Evolutionary conservation across 2,113 vertebrate species (phyloP), one percentile per base, ranked within the genome.

Genomic region (Solea solea): DNA sequence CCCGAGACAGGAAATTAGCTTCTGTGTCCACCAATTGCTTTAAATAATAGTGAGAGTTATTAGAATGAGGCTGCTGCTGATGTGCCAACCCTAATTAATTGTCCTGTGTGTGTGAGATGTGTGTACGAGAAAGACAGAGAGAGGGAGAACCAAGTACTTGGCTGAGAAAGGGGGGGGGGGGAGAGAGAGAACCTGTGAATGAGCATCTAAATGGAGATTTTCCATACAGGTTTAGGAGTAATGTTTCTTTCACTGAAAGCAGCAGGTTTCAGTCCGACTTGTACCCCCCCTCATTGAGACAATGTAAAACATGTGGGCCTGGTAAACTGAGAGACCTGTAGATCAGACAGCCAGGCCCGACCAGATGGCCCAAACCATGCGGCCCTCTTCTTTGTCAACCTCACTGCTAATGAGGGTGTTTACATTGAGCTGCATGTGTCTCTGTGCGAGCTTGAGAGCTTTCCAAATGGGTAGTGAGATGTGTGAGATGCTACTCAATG

Each of bases 31-130:
- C 80, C 77, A 81, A 88, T 88, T 76, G 81, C 88, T 82, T 74
- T 77, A 90, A 88, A 90, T 92, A 91, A 92, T 84, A 84, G 83
- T 85, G 71, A 89, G 90, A 89, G 92, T 89, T 91, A 91, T 90
- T 89, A 83, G 78, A 84, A 88, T 45, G 65, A 80, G 78, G 83
- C 77, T 67, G 60, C 62, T 40, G 86, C 69, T 83, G 83, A 82
- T 72, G 67, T 76, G 76, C 85, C 85, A 84, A 83, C 69, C 83
- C 78, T 87, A 91, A 94, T 92, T 91, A 86, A 88, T 91, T 89
- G 81, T 27, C 44, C 63, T 64, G 63, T 51, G 45, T 74, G 13
- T 50, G 50, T 25, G 7, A 10, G 3, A 9, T 12, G 52, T 54
- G 52, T 27, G 62, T n/a, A 56, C 5, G 41, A 15, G 12, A 14